Conservation (phyloP, 2,113 vertebrate genomes). For the Rhinoptilus africanus region DNA sequence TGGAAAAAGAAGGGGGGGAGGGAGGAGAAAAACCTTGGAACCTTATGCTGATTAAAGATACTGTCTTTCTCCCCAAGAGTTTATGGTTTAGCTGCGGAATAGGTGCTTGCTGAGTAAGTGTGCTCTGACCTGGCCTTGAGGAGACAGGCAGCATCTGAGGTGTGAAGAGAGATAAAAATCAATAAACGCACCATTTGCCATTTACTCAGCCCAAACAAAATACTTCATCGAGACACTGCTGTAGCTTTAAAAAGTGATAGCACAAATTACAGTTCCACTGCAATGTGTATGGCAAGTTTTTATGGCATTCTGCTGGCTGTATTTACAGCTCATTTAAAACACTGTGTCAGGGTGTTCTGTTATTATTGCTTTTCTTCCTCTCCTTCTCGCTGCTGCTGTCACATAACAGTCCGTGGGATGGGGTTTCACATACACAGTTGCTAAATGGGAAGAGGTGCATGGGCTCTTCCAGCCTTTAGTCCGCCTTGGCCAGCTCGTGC, state of each 20-base stretch:
- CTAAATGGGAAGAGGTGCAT: not conserved
- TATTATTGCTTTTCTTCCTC: not conserved
- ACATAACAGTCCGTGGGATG: not conserved
- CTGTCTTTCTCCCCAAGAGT: not conserved
- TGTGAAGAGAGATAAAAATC: slow-evolving; percentile 35
- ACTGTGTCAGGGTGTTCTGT: not conserved
- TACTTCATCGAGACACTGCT: not conserved
- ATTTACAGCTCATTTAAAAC: not conserved
- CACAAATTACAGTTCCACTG: not conserved
- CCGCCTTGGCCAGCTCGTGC: not conserved
- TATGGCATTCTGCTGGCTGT: not conserved
- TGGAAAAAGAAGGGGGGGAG: not conserved
- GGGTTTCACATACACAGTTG: not conserved
- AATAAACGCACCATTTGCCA: slow-evolving; percentile 14
- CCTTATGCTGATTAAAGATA: not conserved
- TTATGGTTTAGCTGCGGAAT: not conserved
- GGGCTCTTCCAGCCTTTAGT: not conserved
- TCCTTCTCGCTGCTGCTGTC: not conserved
- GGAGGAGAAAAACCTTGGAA: not conserved
- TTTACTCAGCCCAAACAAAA: slow-evolving; percentile 42
- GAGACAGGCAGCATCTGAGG: not conserved
- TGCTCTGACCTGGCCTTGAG: not conserved
- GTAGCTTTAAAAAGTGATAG: not conserved
- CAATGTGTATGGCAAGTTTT: not conserved
- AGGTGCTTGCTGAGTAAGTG: not conserved